Percentiles rank a stretch among this genome's conserved stretches.
phyloP scores from a whole-genome alignment of 1,140 invertebrate species.

The Euura saliciscinereae region DNA sequence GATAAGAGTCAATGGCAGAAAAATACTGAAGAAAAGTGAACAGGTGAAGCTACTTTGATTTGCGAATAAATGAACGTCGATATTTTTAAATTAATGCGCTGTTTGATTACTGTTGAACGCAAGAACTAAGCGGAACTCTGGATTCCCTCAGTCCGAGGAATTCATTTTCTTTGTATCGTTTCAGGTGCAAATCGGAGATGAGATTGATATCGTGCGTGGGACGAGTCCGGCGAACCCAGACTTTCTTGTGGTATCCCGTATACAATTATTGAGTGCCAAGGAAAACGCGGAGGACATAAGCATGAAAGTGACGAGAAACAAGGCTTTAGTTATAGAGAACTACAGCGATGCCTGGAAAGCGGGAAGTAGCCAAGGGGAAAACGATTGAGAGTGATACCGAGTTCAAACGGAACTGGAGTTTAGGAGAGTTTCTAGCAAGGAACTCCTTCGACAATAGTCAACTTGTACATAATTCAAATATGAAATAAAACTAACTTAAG shows the following conservation, averaged over 20 bases:
- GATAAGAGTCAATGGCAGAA: conserved; percentile 70
- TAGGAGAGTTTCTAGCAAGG: no score
- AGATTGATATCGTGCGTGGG: conserved; percentile 69
- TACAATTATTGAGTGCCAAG: conserved; percentile 60
- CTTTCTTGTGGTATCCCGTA: conserved; percentile 65
- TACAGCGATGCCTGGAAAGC: conserved; percentile 61
- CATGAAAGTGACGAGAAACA: conserved; percentile 65
- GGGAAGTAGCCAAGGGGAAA: conserved; percentile 46
- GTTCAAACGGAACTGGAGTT: no score
- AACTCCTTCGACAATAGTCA: no score
- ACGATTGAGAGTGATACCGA: no score
- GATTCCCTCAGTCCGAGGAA: conserved; percentile 16
- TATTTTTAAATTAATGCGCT: no score
- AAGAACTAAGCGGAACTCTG: no score
- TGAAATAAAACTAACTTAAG: no score
- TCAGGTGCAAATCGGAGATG: conserved; percentile 64
- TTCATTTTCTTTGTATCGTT: conserved; percentile 26
- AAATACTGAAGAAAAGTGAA: conserved; percentile 68
- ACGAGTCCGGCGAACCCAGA: conserved; percentile 64
- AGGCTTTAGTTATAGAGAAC: conserved; percentile 67
- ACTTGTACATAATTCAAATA: no score
- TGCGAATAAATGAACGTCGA: no score
- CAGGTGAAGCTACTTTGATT: conserved; percentile 49
- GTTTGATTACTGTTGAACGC: no score
- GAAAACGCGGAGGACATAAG: conserved; percentile 50